Percentiles rank a stretch among this genome's conserved stretches.
Evolutionary conservation across 2,797 vertebrate species (phyloP).

Genomic region (Chrysocyon brachyurus): DNA sequence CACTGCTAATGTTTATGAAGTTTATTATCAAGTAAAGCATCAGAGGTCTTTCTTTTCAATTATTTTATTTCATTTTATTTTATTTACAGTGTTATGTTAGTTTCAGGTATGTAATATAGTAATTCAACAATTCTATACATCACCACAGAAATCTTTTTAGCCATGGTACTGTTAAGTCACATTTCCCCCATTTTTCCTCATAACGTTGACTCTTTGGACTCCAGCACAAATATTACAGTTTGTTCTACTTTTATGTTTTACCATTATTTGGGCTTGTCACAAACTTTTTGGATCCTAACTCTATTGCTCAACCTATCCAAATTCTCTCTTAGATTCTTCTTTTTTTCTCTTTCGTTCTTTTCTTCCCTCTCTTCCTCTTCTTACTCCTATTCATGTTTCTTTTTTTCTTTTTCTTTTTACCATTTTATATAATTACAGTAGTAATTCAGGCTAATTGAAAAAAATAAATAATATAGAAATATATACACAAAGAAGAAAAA

Average conservation of each 20-base stretch:
- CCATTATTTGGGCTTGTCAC: background rate
- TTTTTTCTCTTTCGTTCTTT: background rate
- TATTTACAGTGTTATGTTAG: background rate
- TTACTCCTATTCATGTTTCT: background rate
- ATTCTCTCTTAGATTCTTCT: background rate
- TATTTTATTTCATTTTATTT: background rate
- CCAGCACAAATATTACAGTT: background rate
- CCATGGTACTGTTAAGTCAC: background rate
- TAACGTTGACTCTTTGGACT: background rate
- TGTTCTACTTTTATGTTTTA: constrained; percentile 27
- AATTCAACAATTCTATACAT: background rate
- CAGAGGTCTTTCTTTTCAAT: background rate
- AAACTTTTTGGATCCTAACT: background rate
- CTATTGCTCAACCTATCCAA: background rate
- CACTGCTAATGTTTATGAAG: background rate
- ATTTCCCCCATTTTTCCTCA: constrained; percentile 17
- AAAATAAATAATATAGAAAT: background rate
- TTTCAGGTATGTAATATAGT: background rate
- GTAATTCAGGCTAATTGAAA: background rate
- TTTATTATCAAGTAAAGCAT: background rate
- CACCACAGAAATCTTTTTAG: background rate
- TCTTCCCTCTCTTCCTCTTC: background rate
- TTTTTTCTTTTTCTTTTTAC: background rate
- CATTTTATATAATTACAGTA: constrained; percentile 18
- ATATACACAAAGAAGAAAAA: constrained; percentile 26